Evolutionary conservation across 2,797 vertebrate genomes (phyloP).

Genomic region (Coilia nasus): DNA sequence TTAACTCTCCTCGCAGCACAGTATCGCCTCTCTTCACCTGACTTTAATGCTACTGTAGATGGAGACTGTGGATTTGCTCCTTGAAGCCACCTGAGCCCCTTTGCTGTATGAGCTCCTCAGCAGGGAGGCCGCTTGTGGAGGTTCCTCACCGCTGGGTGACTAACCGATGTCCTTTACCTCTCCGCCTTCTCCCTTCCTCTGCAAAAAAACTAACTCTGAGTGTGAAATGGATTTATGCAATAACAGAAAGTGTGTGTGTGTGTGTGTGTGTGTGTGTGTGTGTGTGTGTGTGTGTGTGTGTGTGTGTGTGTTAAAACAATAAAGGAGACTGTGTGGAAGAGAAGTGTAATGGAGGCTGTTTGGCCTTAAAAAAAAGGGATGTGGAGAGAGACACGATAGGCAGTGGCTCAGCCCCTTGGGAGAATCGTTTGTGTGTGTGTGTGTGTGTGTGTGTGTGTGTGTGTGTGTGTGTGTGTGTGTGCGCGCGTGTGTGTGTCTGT

Average conservation of each 20-base stretch:
- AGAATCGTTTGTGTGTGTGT: background rate
- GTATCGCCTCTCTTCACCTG: background rate
- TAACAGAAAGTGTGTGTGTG: too few relatives aligned
- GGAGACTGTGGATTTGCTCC: background rate
- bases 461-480: too few relatives aligned
- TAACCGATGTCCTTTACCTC: background rate
- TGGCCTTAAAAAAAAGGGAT: background rate
- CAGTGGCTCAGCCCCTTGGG: background rate
- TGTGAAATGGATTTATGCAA: too few relatives aligned
- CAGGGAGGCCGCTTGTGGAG: background rate
- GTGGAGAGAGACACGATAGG: conserved; percentile 12
- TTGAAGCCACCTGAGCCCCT: background rate
- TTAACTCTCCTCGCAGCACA: background rate
- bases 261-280: too few relatives aligned
- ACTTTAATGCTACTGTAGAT: background rate
- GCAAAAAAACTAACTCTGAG: too few relatives aligned
- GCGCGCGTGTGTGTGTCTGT: too few relatives aligned
- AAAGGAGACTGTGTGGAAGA: background rate
- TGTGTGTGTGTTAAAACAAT: too few relatives aligned
- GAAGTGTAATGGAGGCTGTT: background rate
- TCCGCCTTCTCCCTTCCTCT: too few relatives aligned
- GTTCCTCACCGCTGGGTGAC: background rate
- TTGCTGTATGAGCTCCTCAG: background rate
- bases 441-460: too few relatives aligned
- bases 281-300: too few relatives aligned